Evolutionary conservation across 2,113 vertebrate genomes (phyloP).

Genomic region (Larimichthys crocea): DNA sequence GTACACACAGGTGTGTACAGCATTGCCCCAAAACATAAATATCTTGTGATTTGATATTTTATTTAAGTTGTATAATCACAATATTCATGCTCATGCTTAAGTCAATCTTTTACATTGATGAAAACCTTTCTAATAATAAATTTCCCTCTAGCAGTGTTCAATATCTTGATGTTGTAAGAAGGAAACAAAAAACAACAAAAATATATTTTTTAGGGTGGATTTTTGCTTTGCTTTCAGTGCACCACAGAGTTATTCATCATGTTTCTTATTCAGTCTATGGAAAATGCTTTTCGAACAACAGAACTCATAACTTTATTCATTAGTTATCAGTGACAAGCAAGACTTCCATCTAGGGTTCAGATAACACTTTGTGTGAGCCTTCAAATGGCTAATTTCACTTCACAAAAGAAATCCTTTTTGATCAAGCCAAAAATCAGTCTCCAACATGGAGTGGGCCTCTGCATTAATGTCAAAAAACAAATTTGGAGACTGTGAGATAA

Average conservation of each 20-base stretch:
- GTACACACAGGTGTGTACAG: too few species aligned
- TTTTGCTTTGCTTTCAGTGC: slow-evolving; percentile 14
- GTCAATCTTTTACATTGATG: not conserved
- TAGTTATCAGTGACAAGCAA: not conserved
- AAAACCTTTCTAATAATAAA: not conserved
- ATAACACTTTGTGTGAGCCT: not conserved
- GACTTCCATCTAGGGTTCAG: not conserved
- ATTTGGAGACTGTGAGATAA: slow-evolving; percentile 24
- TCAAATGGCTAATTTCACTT: slow-evolving; percentile 28
- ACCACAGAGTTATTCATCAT: not conserved
- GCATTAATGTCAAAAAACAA: slow-evolving; percentile 3
- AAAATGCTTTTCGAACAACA: slow-evolving; percentile 1
- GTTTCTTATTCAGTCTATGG: not conserved
- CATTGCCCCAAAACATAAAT: too few species aligned
- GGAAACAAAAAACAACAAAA: not conserved
- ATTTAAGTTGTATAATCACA: too few species aligned
- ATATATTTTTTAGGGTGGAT: not conserved
- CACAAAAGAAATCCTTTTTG: slow-evolving; percentile 22
- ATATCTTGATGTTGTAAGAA: not conserved
- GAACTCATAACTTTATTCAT: not conserved
- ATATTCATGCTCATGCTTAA: too few species aligned
- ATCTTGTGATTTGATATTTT: too few species aligned
- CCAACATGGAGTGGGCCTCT: not conserved
- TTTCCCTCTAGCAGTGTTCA: not conserved
- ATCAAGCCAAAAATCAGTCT: slow-evolving; percentile 2